Conservation (phyloP, 2,888 invertebrate genomes). For the Tetropium fuscum region DNA sequence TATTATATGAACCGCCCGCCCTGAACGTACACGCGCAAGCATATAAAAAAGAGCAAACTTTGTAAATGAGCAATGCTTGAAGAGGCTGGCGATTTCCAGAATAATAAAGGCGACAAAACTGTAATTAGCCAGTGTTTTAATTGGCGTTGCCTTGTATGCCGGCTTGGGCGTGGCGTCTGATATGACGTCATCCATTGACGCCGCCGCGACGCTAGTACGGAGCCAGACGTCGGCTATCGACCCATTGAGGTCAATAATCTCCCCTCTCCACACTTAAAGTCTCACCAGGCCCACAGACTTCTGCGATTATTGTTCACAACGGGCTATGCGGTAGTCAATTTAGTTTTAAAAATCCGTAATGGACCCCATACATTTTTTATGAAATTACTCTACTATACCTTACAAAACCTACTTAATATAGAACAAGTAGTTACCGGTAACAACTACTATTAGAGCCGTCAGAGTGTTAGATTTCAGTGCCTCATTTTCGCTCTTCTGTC, state of each 20-base stretch:
- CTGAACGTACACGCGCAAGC: no score
- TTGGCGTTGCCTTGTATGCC: slow-evolving; percentile 30
- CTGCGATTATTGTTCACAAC: slow-evolving; percentile 14
- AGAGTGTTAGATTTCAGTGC: no score
- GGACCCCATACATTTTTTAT: no score
- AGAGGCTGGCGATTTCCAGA: slow-evolving; percentile 11
- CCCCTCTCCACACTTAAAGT: slow-evolving; percentile 35
- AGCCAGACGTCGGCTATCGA: slow-evolving; percentile 60
- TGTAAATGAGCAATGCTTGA: slow-evolving; percentile 12
- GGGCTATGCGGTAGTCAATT: no score
- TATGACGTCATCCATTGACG: slow-evolving; percentile 71
- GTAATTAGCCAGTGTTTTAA: slow-evolving; percentile 22
- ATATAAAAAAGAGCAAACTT: slow-evolving; percentile 18
- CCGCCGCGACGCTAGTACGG: slow-evolving; percentile 55
- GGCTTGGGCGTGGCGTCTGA: slow-evolving; percentile 61
- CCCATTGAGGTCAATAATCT: slow-evolving; percentile 58
- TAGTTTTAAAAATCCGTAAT: no score
- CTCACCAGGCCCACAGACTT: slow-evolving; percentile 8
- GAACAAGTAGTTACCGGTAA: no score
- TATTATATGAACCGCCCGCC: no score
- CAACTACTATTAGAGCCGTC: no score
- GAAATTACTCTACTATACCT: no score
- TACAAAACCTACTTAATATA: no score
- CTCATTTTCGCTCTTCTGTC: no score
- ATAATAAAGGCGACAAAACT: slow-evolving; percentile 25